phyloP scores from a whole-genome alignment of 2,113 vertebrate species.

The Oncorhynchus nerka region DNA sequence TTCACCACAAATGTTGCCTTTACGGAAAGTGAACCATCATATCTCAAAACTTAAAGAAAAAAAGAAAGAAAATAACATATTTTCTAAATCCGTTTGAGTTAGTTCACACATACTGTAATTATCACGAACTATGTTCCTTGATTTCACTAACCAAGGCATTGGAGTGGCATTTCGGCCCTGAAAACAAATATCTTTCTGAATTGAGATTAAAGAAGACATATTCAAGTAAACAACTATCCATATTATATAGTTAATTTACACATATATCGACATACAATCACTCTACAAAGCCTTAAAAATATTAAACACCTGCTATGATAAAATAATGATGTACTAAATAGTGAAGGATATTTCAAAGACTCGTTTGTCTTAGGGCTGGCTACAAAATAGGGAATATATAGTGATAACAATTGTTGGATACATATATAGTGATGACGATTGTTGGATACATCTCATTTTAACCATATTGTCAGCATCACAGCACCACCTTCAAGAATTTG shows the following conservation, averaged over 20 bases:
- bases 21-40: conserved; percentile 18
- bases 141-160: background rate
- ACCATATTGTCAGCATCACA: background rate
- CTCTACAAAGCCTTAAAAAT: conserved; percentile 21
- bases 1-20: conserved; percentile 11
- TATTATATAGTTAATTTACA: conserved; percentile 39
- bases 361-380: too few species aligned
- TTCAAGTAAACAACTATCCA: conserved; percentile 28
- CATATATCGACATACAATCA: conserved; percentile 31
- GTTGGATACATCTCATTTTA: background rate
- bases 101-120: conserved; percentile 19
- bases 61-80: conserved; percentile 34
- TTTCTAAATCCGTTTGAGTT: conserved; percentile 22
- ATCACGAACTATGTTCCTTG: background rate
- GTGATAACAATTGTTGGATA: background rate
- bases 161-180: conserved; percentile 7
- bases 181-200: background rate
- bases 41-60: conserved; percentile 12
- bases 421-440: background rate
- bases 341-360: too few species aligned
- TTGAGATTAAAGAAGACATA: conserved; percentile 13
- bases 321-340: conserved; percentile 7
- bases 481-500: background rate
- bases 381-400: background rate
- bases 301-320: conserved; percentile 32